Evolutionary conservation across 2,888 invertebrate genomes (phyloP).

Genomic region (Scaptomyza caliginosa): DNA sequence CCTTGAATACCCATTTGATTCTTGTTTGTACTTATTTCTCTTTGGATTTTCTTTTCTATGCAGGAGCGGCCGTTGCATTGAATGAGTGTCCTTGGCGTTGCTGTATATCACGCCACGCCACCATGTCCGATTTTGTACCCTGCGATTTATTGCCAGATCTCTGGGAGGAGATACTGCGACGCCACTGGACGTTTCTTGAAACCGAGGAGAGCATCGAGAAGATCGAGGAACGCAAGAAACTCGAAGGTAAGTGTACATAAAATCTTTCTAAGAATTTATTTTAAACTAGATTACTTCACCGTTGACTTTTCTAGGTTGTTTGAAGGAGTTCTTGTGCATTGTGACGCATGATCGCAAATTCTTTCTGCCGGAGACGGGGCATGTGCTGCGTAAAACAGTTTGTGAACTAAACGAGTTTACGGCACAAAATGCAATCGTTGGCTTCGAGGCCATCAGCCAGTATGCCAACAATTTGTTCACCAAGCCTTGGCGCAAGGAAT

Average conservation of each 20-base stretch:
- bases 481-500: constrained; percentile 96
- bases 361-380: constrained; percentile 89
- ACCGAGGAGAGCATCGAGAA: constrained; percentile 92
- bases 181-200: constrained; percentile 91
- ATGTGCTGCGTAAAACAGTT: constrained; percentile 90
- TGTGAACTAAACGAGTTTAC: constrained; percentile 89
- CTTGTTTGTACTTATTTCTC: constrained; percentile 4
- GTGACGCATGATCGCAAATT: constrained; percentile 93
- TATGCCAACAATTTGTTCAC: constrained; percentile 93
- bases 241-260: constrained; percentile 87
- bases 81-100: constrained; percentile 70
- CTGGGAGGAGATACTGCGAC: constrained; percentile 89
- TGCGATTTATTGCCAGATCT: constrained; percentile 85
- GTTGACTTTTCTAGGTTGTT: constrained; percentile 86
- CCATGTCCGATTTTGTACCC: constrained; percentile 84
- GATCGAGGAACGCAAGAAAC: constrained; percentile 89
- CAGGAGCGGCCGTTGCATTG: constrained; percentile 66
- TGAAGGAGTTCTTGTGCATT: constrained; percentile 90
- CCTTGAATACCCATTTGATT: constrained; percentile 33
- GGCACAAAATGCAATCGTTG: constrained; percentile 91
- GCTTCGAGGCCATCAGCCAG: constrained; percentile 93
- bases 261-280: not conserved
- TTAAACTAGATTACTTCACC: not conserved
- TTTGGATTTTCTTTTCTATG: constrained; percentile 7
- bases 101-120: constrained; percentile 62